Base-by-base conservation (phyloP, 2,888 invertebrate species). In the Tethea ocularis region DNA sequence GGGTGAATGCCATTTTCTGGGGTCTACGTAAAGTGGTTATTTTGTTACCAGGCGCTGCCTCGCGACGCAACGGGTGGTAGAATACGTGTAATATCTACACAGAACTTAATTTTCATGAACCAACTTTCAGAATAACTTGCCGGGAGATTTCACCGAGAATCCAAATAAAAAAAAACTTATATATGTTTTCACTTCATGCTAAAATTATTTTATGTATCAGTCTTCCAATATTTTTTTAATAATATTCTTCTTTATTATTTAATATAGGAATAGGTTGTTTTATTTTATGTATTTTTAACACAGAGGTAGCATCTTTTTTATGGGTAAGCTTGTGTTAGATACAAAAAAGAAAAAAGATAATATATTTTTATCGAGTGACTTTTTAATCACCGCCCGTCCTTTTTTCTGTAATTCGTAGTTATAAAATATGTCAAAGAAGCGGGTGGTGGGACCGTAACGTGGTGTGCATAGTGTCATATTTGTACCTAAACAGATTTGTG, bases 51-150 rank as follows among this genome's bases (percentile, higher is more conserved):
- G 54, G 6, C 20, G 2, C 22, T 13, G 1, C 38, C 5, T 1
- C 20, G 20, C 11, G 54, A 13, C 33, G 20, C 33, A 4, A 20
- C 22, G 33, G n/a, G 54, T 13, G 20, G 33, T 17, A 6, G 33
- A 20, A 13, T 33, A 13, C 33, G 22, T 22, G 10, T 54, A 54
- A 22, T 54, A 54, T 36, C 33, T n/a, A 22, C 54, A 33, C 54
- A 20, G 54, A 55, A 59, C 61, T 68, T 67, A 59, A 67, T 62
- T 68, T 67, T 64, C 57, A 71, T 60, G 67, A 61, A 20, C 57
- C 23, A 52, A 57, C 57, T 57, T 57, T 15, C 33, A 51, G 57
- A 57, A 57, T 57, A 57, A 57, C 51, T 57, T 52, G 33, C 13
- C 33, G 29, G 11, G 20, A 22, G 2, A 13, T 20, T 24, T 36